phyloP scores from a whole-genome alignment of 2,113 vertebrate genomes.

The Phylloscopus whistleri region DNA sequence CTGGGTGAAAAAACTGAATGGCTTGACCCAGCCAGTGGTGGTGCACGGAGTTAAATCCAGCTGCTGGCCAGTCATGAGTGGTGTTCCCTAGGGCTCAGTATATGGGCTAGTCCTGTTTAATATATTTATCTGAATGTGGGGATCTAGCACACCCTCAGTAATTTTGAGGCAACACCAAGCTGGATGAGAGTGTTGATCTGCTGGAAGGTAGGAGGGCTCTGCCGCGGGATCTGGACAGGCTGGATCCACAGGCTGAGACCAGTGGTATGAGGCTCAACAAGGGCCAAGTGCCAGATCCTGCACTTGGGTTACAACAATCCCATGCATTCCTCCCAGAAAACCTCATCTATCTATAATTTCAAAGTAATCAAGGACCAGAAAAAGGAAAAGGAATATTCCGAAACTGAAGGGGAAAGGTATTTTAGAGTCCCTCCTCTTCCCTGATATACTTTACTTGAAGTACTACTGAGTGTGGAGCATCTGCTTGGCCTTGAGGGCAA shows the following conservation, averaged over 20 bases:
- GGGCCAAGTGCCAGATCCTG: neutral
- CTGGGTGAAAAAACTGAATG: neutral
- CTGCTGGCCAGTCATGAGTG: neutral
- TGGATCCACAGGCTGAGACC: neutral
- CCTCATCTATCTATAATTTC: neutral
- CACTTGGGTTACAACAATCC: neutral
- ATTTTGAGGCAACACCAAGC: neutral
- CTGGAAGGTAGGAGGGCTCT: neutral
- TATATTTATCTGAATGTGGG: neutral
- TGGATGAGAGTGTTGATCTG: neutral
- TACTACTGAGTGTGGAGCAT: neutral
- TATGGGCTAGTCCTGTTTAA: neutral
- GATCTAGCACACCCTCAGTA: neutral
- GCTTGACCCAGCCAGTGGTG: neutral
- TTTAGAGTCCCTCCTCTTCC: neutral
- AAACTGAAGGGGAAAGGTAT: neutral
- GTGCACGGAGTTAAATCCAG: neutral
- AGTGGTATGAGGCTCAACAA: neutral
- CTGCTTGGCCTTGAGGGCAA: neutral
- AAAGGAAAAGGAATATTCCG: neutral
- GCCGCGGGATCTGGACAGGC: neutral
- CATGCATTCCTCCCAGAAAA: neutral
- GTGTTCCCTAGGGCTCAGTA: neutral
- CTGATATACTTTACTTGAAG: no score
- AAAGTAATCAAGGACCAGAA: neutral